Evolutionary conservation across 2,888 invertebrate genomes (phyloP).

Genomic region (Seira musarum): DNA sequence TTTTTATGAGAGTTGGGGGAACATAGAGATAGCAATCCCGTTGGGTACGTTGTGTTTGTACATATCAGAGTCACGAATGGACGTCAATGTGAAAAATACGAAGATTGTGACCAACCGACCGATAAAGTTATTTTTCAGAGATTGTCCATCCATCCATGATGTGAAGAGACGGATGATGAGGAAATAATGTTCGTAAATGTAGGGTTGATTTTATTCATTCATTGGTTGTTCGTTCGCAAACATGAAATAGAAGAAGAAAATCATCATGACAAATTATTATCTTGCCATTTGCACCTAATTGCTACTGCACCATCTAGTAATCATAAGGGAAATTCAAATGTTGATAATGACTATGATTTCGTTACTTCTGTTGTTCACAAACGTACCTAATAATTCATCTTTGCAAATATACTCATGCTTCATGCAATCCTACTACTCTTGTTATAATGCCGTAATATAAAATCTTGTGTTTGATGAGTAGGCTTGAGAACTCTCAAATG

Average conservation of each 20-base stretch:
- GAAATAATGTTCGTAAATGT: neutral
- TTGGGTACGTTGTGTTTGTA: neutral
- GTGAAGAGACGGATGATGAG: neutral
- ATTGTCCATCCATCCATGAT: neutral
- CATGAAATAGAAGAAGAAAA: neutral
- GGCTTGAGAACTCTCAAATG: too few relatives aligned
- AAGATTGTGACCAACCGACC: slow-evolving; percentile 7
- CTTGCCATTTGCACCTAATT: too few relatives aligned
- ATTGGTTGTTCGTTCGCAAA: neutral
- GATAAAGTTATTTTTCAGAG: neutral
- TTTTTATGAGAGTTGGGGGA: slow-evolving; percentile 1
- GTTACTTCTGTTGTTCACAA: too few relatives aligned
- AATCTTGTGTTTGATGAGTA: too few relatives aligned
- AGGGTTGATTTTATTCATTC: neutral
- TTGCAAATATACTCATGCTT: too few relatives aligned
- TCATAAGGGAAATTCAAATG: too few relatives aligned
- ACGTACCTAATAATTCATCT: too few relatives aligned
- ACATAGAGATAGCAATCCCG: slow-evolving; percentile 1
- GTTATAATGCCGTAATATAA: too few relatives aligned
- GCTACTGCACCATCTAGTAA: too few relatives aligned
- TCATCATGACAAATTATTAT: too few relatives aligned
- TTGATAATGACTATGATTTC: too few relatives aligned
- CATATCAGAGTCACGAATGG: neutral
- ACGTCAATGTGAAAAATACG: slow-evolving; percentile 6
- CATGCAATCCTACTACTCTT: too few relatives aligned